Evolutionary conservation across 2,113 vertebrate genomes (phyloP).

Genomic region (Puntigrus tetrazona): DNA sequence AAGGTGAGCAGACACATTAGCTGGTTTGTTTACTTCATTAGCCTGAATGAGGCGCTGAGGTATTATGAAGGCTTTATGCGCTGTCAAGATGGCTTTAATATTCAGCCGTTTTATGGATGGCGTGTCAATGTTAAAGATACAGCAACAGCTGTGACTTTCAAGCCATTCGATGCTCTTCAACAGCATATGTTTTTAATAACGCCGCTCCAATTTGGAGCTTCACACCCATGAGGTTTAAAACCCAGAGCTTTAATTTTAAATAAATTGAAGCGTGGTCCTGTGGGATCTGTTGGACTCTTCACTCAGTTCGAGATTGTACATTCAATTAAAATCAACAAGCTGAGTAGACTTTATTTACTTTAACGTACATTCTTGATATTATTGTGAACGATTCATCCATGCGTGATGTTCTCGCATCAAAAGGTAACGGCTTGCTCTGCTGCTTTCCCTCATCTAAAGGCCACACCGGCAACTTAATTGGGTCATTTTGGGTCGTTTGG

Average conservation of each 20-base stretch:
- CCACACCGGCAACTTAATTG: neutral
- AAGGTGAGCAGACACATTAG: conserved; percentile 69
- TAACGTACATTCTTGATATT: neutral
- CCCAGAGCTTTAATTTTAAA: conserved; percentile 14
- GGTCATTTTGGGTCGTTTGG: too few species aligned
- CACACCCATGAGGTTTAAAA: conserved; percentile 13
- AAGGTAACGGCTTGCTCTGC: neutral
- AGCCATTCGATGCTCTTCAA: conserved; percentile 7
- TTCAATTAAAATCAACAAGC: conserved; percentile 28
- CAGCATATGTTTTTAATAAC: conserved; percentile 36
- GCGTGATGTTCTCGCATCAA: neutral
- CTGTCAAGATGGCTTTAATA: conserved; percentile 14
- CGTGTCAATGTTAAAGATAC: conserved; percentile 14
- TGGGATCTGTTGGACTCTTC: neutral
- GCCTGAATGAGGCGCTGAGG: neutral
- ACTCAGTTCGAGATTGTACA: neutral
- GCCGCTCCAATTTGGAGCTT: neutral
- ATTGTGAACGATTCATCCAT: neutral
- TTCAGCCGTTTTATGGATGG: conserved; percentile 27
- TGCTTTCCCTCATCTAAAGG: neutral
- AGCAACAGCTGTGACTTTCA: conserved; percentile 17
- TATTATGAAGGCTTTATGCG: conserved; percentile 17
- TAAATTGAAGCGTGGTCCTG: neutral
- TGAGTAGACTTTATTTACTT: neutral
- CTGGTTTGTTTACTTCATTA: conserved; percentile 55